A percentile compares a stretch with the other conserved stretches of the same genome.
phyloP scores from a whole-genome alignment of 2,113 vertebrate genomes.

The Pica pica region DNA sequence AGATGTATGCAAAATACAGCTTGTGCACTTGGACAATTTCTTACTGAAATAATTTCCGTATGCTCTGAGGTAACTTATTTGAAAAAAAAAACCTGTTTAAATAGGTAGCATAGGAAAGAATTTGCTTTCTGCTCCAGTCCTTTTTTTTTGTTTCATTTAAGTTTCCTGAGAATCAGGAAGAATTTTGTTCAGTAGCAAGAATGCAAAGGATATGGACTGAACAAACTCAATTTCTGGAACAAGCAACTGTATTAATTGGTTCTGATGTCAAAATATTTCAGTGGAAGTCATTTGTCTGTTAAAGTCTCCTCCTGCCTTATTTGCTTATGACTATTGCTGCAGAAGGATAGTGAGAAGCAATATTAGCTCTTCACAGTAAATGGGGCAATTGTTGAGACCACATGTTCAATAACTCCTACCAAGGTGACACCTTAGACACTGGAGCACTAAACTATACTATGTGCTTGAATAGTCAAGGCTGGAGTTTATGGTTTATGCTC shows the following conservation, averaged over 20 bases:
- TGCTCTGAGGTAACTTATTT: neutral
- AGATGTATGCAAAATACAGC: neutral
- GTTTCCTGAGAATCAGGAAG: neutral
- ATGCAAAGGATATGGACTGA: neutral
- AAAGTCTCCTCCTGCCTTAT: neutral
- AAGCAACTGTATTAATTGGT: neutral
- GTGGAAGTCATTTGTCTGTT: neutral
- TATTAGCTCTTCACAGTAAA: neutral
- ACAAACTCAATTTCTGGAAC: neutral
- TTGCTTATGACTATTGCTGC: neutral
- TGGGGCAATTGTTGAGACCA: neutral
- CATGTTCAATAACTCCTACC: neutral
- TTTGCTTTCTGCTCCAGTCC: neutral
- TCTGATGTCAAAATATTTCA: neutral
- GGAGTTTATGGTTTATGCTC: neutral
- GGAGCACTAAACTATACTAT: neutral
- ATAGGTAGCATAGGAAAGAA: neutral
- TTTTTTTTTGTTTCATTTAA: neutral
- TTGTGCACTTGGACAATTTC: neutral
- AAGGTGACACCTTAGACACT: neutral
- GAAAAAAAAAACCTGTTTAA: neutral
- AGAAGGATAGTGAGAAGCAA: neutral
- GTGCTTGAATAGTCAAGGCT: neutral
- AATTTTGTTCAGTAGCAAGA: neutral
- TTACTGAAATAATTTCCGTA: neutral